Evolutionary conservation across 2,888 invertebrate species (phyloP).

Genomic region (Ophion costatus): DNA sequence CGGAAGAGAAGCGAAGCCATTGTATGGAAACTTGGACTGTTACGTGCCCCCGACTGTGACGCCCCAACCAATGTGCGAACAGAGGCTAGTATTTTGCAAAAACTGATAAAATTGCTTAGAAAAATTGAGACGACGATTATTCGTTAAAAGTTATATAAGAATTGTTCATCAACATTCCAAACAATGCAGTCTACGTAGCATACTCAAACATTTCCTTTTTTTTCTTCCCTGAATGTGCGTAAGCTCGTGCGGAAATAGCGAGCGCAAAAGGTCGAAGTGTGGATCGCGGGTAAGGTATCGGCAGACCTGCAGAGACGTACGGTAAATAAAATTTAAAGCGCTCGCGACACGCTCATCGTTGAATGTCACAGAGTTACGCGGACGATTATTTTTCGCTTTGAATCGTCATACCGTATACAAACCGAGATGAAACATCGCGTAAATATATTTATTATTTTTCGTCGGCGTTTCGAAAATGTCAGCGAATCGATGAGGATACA

Average conservation of each 20-base stretch:
- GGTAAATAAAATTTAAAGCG: too few relatives aligned
- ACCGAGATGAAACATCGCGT: neutral
- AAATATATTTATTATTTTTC: constrained; percentile 7
- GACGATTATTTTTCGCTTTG: neutral
- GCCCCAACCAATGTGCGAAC: constrained; percentile 41
- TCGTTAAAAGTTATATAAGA: too few relatives aligned
- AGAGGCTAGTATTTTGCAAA: neutral
- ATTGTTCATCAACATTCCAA: neutral
- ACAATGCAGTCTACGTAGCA: too few relatives aligned
- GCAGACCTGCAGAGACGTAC: too few relatives aligned
- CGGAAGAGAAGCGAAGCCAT: constrained; percentile 58
- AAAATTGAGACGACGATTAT: neutral
- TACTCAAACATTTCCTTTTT: neutral
- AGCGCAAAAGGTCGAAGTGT: too few relatives aligned
- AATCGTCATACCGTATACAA: neutral
- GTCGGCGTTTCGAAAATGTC: constrained; percentile 5
- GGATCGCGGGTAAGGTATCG: too few relatives aligned
- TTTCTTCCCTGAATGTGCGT: too few relatives aligned
- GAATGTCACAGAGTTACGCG: neutral
- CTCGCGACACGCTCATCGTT: neutral
- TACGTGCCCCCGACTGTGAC: constrained; percentile 62
- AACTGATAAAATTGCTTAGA: neutral
- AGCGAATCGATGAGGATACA: neutral
- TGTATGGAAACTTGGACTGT: constrained; percentile 52
- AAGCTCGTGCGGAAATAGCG: too few relatives aligned